These are phyloP conservation scores for Drosophila athabasca DNA, from an alignment of 1,140 invertebrate genomes.

Conservation along the genomic window DNA sequence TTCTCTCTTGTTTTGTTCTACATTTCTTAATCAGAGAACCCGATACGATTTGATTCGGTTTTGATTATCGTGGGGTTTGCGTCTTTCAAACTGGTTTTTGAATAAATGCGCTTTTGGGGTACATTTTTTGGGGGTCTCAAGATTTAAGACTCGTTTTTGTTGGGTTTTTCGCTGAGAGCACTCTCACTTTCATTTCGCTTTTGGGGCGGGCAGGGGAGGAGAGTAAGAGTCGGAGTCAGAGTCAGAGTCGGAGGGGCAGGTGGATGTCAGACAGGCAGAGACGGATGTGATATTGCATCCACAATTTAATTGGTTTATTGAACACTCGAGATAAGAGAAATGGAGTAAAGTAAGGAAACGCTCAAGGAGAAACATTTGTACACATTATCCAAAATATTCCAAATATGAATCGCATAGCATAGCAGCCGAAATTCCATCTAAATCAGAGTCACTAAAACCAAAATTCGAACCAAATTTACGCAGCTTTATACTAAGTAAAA, in stretches of 20 bases:
- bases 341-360: background rate
- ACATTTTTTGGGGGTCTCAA: slow-evolving; percentile 15
- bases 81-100: slow-evolving; percentile 37
- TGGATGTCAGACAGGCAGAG: slow-evolving; percentile 25
- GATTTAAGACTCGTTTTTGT: slow-evolving; percentile 17
- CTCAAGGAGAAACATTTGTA: background rate
- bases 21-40: too few relatives aligned
- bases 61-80: slow-evolving; percentile 9
- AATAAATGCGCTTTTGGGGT: slow-evolving; percentile 21
- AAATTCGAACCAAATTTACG: slow-evolving; percentile 13
- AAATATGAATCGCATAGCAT: too few relatives aligned
- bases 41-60: too few relatives aligned
- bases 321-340: slow-evolving; percentile 5
- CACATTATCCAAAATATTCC: background rate
- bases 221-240: background rate
- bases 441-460: slow-evolving; percentile 36
- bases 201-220: background rate
- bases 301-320: slow-evolving; percentile 33
- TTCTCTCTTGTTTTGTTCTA: slow-evolving; percentile 15
- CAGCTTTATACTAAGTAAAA: slow-evolving; percentile 64
- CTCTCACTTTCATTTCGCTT: slow-evolving; percentile 69
- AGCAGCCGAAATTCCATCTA: slow-evolving; percentile 10
- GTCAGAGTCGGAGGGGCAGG: background rate
- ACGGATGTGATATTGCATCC: slow-evolving; percentile 50
- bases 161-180: slow-evolving; percentile 32